A percentile compares a stretch with the other conserved stretches of the same genome.
Conservation (phyloP, 2,797 vertebrate species). For the Benthosema pterotum region DNA sequence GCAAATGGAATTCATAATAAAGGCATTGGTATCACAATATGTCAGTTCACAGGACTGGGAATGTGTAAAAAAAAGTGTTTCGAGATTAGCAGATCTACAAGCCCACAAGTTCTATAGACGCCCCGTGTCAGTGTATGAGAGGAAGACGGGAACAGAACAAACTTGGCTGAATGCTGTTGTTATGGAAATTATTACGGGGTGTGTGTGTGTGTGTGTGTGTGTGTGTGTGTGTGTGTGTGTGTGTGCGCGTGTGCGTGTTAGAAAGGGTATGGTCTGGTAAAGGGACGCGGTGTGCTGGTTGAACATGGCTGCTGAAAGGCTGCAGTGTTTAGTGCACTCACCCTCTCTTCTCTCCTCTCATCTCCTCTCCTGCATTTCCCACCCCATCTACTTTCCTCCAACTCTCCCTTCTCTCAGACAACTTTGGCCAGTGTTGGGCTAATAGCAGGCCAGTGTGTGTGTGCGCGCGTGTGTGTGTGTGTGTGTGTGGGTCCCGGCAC, state of each 20-base stretch:
- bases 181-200: not conserved
- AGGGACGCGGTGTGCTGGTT: conserved; percentile 73
- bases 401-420: not conserved
- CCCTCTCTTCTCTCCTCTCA: conserved; percentile 4
- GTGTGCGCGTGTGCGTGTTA: conserved; percentile 30
- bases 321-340: conserved; percentile 63
- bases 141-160: too few species aligned
- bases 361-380: conserved; percentile 15
- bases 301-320: conserved; percentile 70
- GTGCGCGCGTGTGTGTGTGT: not conserved
- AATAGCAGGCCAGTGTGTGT: not conserved
- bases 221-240: conserved; percentile 9
- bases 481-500: too few species aligned
- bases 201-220: conserved; percentile 14
- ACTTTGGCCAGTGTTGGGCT: not conserved
- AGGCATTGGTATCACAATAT: too few species aligned
- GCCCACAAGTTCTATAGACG: too few species aligned
- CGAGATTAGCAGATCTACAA: too few species aligned
- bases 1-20: too few species aligned
- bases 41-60: too few species aligned
- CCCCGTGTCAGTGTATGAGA: too few species aligned
- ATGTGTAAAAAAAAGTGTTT: too few species aligned
- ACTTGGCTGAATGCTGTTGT: too few species aligned
- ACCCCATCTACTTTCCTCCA: not conserved
- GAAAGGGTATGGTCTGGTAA: conserved; percentile 56